Base-by-base conservation (phyloP, 2,113 vertebrate genomes). In the Coturnix japonica region DNA sequence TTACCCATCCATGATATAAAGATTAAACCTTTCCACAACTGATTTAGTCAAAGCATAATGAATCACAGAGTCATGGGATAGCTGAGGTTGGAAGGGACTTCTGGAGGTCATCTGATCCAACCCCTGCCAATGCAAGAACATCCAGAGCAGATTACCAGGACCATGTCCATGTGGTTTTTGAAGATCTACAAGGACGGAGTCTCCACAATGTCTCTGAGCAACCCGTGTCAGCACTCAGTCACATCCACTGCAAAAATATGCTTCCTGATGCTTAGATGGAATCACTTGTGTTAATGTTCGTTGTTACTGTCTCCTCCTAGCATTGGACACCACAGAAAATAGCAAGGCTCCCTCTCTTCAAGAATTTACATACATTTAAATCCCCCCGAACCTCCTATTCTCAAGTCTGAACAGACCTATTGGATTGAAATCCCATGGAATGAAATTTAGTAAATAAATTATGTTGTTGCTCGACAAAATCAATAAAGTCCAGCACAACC, bases 401-500 rank as follows among this genome's bases (percentile, higher is more conserved):
- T 26, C 14, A 23, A 25, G 59, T 33, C 22, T 61, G 23, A 61
- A 61, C 59, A 61, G 59, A 26, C 35, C 35, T 35, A 26, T 11
- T 37, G 59, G 23, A 61, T 10, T 37, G 59, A 37, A 61, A 61
- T 61, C 35, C 23, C 23, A 37, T 22, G 31, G 39, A 63, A 22
- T 76, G n/a, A 65, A 73, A 26, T 49, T 90, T 72, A 63, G 54
- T 73, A 91, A 88, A 81, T 57, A 81, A 92, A 91, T 82, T 89
- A 41, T 85, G 31, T 79, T 87, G 41, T 57, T 81, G 28, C 61
- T 81, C 11, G 20, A 66, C 41, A 78, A 93, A 84, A 76, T 46
- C 9, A 83, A 81, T 10, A 10, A 78, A 90, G 37, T 73, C 44
- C 47, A 91, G 61, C n/a, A 76, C 59, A 90, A 88, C 21, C 16